Base-by-base conservation (phyloP, 1,140 invertebrate genomes). In the Conopomorpha cramerella region DNA sequence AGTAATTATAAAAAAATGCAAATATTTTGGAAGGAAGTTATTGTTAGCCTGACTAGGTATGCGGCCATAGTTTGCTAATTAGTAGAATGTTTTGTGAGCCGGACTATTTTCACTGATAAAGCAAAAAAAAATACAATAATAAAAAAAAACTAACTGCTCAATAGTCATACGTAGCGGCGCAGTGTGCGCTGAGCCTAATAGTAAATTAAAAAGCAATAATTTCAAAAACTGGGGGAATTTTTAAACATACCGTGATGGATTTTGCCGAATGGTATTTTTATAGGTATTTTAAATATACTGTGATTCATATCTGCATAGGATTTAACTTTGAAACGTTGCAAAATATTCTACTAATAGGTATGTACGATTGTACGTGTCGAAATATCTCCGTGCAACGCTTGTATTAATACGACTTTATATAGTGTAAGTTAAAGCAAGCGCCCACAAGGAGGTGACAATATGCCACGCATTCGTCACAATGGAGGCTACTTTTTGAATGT, bases 271-370 rank as follows among this genome's bases (percentile, higher is more conserved):
- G 55, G 70, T 74, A 74, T 76, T 76, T 76, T 76, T 76, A 51
- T 76, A 76, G 70, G 70, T 76, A 72, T 72, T 72, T 74, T 74
- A 68, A 63, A 62, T 70, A 59, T 68, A 74, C 61, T 66, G 58
- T 71, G 68, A 66, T 57, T 74, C 70, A 72, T 76, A 76, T 76
- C 70, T 72, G 63, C 59, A 74, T 74, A 74, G 70, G 53, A 59
- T 44, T 72, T 72, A 74, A 64, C 39, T 61, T 63, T 37, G 17
- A 44, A 43, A 45, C n/a, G n/a, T 36, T 40, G 47, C 66, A 68
- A 67, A 73, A 68, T 56, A 54, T 73, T 73, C 63, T 73, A 68
- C 60, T 68, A 58, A 64, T 60, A 43, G 6, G 28, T 10, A 7
- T n/a, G n/a, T n/a, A n/a, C n/a, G n/a, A n/a, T n/a, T n/a, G n/a